phyloP scores from a whole-genome alignment of 2,888 invertebrate species.

The Andrena marginata region DNA sequence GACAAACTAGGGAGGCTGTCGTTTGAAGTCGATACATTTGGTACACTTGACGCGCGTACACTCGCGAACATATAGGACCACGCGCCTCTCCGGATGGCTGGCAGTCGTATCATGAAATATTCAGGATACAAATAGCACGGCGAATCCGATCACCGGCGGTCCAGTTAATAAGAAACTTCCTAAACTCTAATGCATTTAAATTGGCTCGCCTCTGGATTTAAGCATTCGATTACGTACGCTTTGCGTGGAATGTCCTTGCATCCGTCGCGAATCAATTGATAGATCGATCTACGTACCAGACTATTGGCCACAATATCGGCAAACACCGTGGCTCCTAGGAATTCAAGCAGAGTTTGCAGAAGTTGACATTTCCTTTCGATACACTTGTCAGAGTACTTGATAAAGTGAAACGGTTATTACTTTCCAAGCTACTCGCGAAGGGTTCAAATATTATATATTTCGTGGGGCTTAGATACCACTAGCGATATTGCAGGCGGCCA shows the following conservation, averaged over 20 bases:
- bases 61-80: neutral
- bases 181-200: constrained; percentile 73
- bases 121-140: constrained; percentile 66
- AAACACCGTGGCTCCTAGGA: neutral
- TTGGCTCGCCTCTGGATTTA: constrained; percentile 40
- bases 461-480: constrained; percentile 31
- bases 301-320: neutral
- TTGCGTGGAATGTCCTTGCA: constrained; percentile 14
- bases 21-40: constrained; percentile 27
- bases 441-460: constrained; percentile 41
- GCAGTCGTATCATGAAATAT: constrained; percentile 65
- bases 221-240: constrained; percentile 60
- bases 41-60: constrained; percentile 19
- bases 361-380: neutral
- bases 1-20: neutral
- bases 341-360: neutral
- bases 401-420: constrained; percentile 6
- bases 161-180: constrained; percentile 70
- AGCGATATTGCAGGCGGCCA: neutral
- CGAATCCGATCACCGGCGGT: constrained; percentile 61
- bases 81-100: constrained; percentile 23
- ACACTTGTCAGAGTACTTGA: neutral
- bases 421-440: neutral
- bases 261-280: neutral
- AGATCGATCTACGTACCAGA: neutral